These are phyloP conservation scores for Chlamydotis undulata DNA, from an alignment of 2,113 vertebrate genomes.

Conservation along the genomic window DNA sequence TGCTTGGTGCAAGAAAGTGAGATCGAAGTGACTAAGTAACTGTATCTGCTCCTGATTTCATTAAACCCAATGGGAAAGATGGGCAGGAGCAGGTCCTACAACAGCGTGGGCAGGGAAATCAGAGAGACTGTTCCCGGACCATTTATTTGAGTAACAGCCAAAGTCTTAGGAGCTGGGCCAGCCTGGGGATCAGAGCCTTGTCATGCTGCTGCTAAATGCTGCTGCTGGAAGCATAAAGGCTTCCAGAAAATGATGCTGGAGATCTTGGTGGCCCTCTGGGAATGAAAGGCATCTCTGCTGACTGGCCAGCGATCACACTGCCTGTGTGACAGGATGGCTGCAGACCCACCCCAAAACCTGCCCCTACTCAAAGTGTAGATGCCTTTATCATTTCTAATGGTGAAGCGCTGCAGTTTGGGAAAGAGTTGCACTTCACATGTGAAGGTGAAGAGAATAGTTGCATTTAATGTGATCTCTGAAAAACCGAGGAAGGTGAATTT, in stretches of 20 bases:
- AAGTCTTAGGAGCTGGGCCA: not conserved
- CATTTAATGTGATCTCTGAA: not conserved
- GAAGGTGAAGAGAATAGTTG: rapidly evolving
- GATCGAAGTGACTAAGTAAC: not conserved
- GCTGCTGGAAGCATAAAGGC: not conserved
- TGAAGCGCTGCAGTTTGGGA: not conserved
- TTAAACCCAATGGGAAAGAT: not conserved
- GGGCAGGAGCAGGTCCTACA: not conserved
- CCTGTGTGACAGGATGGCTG: not conserved
- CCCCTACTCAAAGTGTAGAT: not conserved
- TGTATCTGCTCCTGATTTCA: not conserved
- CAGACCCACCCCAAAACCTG: not conserved
- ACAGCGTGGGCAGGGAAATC: not conserved
- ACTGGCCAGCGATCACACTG: not conserved
- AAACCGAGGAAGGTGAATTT: not conserved
- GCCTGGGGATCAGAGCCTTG: not conserved
- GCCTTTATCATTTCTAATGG: not conserved
- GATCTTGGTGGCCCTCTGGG: not conserved
- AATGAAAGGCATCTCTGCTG: not conserved
- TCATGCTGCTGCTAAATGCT: not conserved
- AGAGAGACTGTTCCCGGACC: not conserved
- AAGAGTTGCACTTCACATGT: not conserved
- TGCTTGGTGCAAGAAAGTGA: not conserved
- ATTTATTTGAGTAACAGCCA: not conserved
- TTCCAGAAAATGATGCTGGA: not conserved